Conservation (phyloP, 2,797 vertebrate genomes). For the Enteromius anoplus region DNA sequence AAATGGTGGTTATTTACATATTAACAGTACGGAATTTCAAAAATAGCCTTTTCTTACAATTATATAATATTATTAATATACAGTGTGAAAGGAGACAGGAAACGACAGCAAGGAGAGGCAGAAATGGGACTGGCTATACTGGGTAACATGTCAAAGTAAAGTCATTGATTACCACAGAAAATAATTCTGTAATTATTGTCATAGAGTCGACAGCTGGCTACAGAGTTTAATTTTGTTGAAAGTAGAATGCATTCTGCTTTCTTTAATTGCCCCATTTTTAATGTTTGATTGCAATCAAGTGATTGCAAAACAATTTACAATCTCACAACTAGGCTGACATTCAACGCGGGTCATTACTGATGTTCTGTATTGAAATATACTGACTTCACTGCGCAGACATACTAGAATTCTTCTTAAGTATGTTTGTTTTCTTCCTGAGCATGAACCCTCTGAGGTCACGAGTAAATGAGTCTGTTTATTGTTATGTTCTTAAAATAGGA, state of each 20-base stretch:
- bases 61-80: neutral
- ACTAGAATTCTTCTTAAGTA: neutral
- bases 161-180: neutral
- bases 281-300: constrained; percentile 34
- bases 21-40: neutral
- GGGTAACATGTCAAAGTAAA: neutral
- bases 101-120: neutral
- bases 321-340: constrained; percentile 6
- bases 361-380: constrained; percentile 7
- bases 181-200: neutral
- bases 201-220: neutral
- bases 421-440: neutral
- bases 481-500: neutral
- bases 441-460: neutral
- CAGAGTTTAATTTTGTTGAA: neutral
- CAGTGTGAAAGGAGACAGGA: neutral
- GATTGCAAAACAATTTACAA: constrained; percentile 12
- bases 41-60: neutral
- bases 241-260: neutral
- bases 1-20: constrained; percentile 16
- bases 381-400: neutral
- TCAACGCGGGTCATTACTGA: constrained; percentile 16
- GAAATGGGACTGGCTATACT: neutral
- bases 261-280: neutral
- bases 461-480: neutral